Base-by-base conservation (phyloP, 23 tunicate genomes). In the Halocynthia aurantium region DNA sequence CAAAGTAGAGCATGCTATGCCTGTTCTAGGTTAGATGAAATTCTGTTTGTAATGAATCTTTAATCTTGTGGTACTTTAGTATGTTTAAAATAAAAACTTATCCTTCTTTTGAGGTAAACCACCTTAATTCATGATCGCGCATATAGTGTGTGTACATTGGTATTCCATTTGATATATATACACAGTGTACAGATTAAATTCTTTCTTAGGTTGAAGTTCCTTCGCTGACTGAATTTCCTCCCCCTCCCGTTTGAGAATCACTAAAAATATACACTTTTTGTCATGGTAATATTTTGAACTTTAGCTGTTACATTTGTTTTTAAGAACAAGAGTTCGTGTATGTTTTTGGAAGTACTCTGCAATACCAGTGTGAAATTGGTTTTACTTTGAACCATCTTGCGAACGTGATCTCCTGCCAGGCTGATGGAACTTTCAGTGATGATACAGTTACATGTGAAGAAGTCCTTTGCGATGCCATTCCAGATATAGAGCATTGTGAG, bases 291-390 rank as follows among this genome's bases (percentile, higher is more conserved):
- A 58, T 58, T 58, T 58, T 15, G 4, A 58, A 58, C 63, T n/a
- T 58, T 58, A 58, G 17, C 17, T 12, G 10, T 12, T 72, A 49
- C 5, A 0, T 8, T n/a, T 40, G 62, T 0, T 69, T n/a, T 5
- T 15, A 52, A 84, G 80, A 84, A 61, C 20, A 72, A 62, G 72
- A 73, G 11, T 54, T 50, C 53, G 75, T 76, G n/a, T 82, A 82
- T 61, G 52, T 57, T 53, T 90, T 51, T 61, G 87, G 84, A 0
- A 87, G 77, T 55, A 77, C 63, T 10, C 79, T 73, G 10, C 22
- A 60, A 7, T 91, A 91, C 66, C 40, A 63, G 52, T 91, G 97
- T 58, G 81, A 69, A 17, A 40, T 55, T 44, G 97, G 97, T 6
- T 81, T 73, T 65, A 40, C 19, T 10, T 62, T 77, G 76, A 54